These are phyloP conservation scores for Alethe castanea DNA, from an alignment of 2,113 vertebrate genomes.

Conservation along the genomic window DNA sequence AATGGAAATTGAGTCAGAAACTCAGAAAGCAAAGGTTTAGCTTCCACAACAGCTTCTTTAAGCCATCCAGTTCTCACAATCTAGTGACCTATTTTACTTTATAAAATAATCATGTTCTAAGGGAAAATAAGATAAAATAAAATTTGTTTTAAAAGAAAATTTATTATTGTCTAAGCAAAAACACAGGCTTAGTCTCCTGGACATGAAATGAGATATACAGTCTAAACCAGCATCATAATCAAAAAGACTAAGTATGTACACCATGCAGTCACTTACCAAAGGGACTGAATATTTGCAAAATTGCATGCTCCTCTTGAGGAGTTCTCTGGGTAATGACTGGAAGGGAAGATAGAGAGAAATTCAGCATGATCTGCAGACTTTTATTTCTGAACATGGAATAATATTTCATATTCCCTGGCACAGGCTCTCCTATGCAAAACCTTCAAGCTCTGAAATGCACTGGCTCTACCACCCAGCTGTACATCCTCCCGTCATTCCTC, in stretches of 20 bases:
- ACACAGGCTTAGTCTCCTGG: background rate
- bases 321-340: background rate
- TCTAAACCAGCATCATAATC: background rate
- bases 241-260: background rate
- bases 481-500: fast-evolving
- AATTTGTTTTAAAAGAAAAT: background rate
- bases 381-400: background rate
- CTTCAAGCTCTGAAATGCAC: background rate
- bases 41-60: background rate
- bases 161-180: background rate
- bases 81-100: background rate
- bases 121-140: background rate
- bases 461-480: background rate
- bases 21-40: background rate
- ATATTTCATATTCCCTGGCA: background rate
- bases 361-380: background rate
- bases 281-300: background rate
- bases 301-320: background rate
- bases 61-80: background rate
- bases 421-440: background rate
- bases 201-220: background rate
- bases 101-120: background rate
- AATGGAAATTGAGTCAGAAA: background rate
- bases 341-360: background rate
- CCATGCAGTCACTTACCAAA: background rate